phyloP scores from a whole-genome alignment of 2,113 vertebrate species.

The Dascyllus trimaculatus region DNA sequence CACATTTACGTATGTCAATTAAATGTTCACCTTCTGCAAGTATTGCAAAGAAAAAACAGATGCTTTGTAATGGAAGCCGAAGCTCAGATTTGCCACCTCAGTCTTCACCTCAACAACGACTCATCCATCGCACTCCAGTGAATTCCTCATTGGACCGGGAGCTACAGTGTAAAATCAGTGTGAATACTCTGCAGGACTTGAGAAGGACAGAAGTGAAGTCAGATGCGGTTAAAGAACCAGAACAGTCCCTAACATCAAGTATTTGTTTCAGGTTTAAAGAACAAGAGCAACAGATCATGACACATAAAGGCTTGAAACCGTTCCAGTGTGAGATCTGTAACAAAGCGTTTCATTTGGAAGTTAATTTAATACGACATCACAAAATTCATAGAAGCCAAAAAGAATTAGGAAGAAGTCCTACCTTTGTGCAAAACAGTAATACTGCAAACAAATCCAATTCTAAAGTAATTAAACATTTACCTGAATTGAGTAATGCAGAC shows the following conservation, averaged over 20 bases:
- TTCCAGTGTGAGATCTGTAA: constrained; percentile 47
- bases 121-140: background rate
- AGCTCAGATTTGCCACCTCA: background rate
- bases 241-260: too few species aligned
- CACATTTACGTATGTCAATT: too few species aligned
- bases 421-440: background rate
- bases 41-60: background rate
- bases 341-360: constrained; percentile 31
- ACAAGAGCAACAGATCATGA: constrained; percentile 14
- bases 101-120: background rate
- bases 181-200: background rate
- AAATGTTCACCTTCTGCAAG: too few species aligned
- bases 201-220: background rate
- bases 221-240: background rate
- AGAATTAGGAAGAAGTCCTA: constrained; percentile 2
- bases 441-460: constrained; percentile 2
- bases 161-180: constrained; percentile 42
- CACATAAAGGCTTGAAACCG: constrained; percentile 19
- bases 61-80: background rate
- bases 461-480: background rate
- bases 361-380: constrained; percentile 35
- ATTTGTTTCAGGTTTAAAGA: constrained; percentile 12
- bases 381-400: constrained; percentile 20
- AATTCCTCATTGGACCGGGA: constrained; percentile 29
- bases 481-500: constrained; percentile 7